A percentile compares a stretch with the other conserved stretches of the same genome.
phyloP scores from a whole-genome alignment of 2,113 vertebrate genomes.

The pig (Sus scrofa) region T2T-Sscrofa CM000819.6:131361001-131361500 shows the following conservation, averaged over 20 bases:
- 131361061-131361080: not conserved
- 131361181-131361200: not conserved
- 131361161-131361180: not conserved
- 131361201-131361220: not conserved
- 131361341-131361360: constrained; percentile 44
- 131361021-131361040: not conserved
- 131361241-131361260: not conserved
- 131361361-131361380: constrained; percentile 54
- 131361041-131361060: not conserved
- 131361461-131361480: not conserved
- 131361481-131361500: not conserved
- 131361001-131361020: not conserved
- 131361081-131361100: not conserved
- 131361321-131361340: constrained; percentile 69
- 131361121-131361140: not conserved
- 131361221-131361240: not conserved
- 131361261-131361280: constrained; percentile 56
- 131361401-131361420: not conserved
- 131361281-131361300: constrained; percentile 55
- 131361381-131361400: not conserved
- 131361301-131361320: constrained; percentile 39
- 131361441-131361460: constrained; percentile 3
- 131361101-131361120: not conserved
- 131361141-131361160: not conserved
- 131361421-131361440: not conserved